Evolutionary conservation across 2,113 vertebrate genomes (phyloP), one percentile per base, ranked within the genome.

Genomic region (Nerophis ophidion): DNA sequence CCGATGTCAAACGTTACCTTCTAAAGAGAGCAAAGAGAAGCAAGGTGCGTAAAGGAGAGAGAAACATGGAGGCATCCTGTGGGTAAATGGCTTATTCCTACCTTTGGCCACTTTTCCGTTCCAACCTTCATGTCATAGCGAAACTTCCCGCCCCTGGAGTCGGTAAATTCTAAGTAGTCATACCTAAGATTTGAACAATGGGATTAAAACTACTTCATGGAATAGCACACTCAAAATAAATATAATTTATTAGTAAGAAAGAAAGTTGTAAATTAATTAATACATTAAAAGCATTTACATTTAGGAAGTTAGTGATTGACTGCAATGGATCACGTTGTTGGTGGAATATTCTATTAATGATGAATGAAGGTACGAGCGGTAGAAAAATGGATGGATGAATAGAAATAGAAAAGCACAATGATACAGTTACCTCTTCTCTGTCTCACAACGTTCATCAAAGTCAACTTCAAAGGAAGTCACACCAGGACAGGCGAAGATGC

Each of bases 31-130:
- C 16, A 61, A 82, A 87, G 45, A 82, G n/a, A 70, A 80, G 84
- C 11, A 48, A 61, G 3, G 61, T 5, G 11, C 3, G 14, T 1
- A 11, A 16, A 33, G 72, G 46, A 19, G 3, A 0, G 2, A 26
- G 52, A 38, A 2, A 11, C n/a, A 15, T 16, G 4, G 8, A 33
- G 17, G 35, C 7, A 4, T 1, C 5, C 7, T 46, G 10, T 5
- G 16, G 5, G 33, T 47, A 10, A 16, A 56, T 56, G 54, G 16
- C 16, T 40, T 11, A 36, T 1, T 48, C 61, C 4, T 83, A 99
- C 97, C 93, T 93, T 97, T 61, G 97, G 97, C 97, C 97, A 99
- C 78, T 95, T 98, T 45, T 97, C 95, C 42, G 93, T 95, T 79
- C 94, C 95, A 61, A 99, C 94, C 87, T 95, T 97, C 82, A 94